Conservation (phyloP, 2,888 invertebrate genomes). For the Orgyia antiqua region DNA sequence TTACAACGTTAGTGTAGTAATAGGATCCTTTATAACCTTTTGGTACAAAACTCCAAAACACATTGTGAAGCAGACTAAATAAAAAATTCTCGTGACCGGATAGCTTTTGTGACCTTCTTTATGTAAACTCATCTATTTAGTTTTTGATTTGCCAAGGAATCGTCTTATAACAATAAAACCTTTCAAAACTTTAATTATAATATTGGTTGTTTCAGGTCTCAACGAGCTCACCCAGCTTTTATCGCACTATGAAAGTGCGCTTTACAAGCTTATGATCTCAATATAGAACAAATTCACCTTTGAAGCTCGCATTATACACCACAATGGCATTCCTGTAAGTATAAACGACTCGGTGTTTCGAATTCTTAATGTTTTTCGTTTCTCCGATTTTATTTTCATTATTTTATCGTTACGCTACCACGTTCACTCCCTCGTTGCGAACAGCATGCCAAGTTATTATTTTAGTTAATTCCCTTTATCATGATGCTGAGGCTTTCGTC, state of each 20-base stretch:
- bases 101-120: too few species aligned
- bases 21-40: too few species aligned
- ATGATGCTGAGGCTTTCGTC: conserved; percentile 79
- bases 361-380: conserved; percentile 66
- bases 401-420: conserved; percentile 72
- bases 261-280: conserved; percentile 60
- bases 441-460: conserved; percentile 77
- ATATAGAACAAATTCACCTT: conserved; percentile 47
- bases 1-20: too few species aligned
- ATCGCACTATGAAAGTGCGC: conserved; percentile 70
- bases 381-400: conserved; percentile 49
- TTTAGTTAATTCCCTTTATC: conserved; percentile 62
- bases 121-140: too few species aligned
- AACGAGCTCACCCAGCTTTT: conserved; percentile 42
- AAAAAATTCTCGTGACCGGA: too few species aligned
- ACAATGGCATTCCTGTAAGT: conserved; percentile 71
- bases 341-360: conserved; percentile 47
- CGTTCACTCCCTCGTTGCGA: conserved; percentile 76
- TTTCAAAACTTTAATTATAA: conserved; percentile 33
- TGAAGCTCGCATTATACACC: conserved; percentile 47
- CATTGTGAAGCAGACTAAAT: too few species aligned
- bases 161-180: too few species aligned
- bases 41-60: too few species aligned
- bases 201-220: conserved; percentile 68
- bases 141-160: too few species aligned